Base-by-base conservation (phyloP, 2,797 vertebrate genomes). In the Salarias fasciatus region DNA sequence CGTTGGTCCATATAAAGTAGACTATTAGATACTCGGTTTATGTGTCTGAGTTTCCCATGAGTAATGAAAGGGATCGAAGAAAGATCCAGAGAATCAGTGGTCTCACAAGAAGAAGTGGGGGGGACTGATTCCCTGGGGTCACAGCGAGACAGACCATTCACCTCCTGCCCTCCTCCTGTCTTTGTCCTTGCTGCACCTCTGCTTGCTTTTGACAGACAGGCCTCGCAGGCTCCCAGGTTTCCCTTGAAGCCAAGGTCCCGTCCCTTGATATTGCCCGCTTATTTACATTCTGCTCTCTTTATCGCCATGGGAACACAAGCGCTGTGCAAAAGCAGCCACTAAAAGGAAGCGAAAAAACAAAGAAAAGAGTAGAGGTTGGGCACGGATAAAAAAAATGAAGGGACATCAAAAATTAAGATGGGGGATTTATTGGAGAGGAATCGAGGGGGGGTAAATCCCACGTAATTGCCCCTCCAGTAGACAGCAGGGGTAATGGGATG, bases 111-210 rank as follows among this genome's bases (percentile, higher is more conserved):
- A 38, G n/a, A n/a, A n/a, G n/a, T n/a, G n/a, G 53, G 50, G 28
- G 49, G 62, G 61, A 63, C 46, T 71, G 53, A 80, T 68, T 72
- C 58, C 83, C 44, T 33, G 69, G 72, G 78, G 77, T 59, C 51
- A 31, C 11, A 46, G 50, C 47, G 38, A 75, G 59, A 75, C 60
- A 69, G 70, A 69, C 60, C 62, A 63, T 59, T 73, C 69, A 68
- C 65, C 75, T 72, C 73, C 61, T 46, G 73, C 63, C 48, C 52
- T 45, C 56, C 68, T 64, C 58, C 58, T 72, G 49, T 67, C 80
- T 86, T 89, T 89, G 88, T 89, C 84, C 71, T 73, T 41, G 61
- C 43, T 63, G 44, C 61, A 53, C 53, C 72, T 73, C 53, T 24
- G 18, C 48, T 73, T 37, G 28, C 60, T 71, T 70, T 29, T 69